Evolutionary conservation across 2,797 vertebrate genomes (phyloP).

Genomic region (Urosaurus nigricauda): DNA sequence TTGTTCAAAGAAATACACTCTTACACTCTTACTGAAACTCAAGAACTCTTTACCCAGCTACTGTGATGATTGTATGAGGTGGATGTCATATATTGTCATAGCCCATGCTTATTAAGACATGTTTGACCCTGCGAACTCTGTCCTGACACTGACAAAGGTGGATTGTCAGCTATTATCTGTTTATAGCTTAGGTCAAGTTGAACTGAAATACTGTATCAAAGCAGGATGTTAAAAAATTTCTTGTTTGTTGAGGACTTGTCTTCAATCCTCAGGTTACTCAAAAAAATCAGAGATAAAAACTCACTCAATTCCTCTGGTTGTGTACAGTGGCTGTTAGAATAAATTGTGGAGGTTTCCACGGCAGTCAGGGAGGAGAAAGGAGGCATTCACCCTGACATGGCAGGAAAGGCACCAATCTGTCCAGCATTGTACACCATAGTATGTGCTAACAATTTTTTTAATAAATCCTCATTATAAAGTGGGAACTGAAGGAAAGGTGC

Average conservation of each 20-base stretch:
- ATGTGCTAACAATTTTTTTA: neutral
- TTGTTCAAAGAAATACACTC: neutral
- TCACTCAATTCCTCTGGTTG: neutral
- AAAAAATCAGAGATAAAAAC: neutral
- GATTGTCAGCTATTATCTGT: neutral
- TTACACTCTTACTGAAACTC: neutral
- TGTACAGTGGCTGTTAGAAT: neutral
- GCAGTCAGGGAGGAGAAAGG: too few species aligned
- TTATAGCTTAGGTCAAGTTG: neutral
- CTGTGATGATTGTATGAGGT: neutral
- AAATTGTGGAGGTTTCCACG: neutral
- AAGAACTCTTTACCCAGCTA: neutral
- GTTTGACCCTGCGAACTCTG: neutral
- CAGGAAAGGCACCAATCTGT: too few species aligned
- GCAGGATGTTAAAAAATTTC: neutral
- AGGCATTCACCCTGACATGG: too few species aligned
- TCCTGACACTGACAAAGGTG: neutral
- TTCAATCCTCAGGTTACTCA: neutral
- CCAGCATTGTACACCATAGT: too few species aligned
- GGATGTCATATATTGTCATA: neutral
- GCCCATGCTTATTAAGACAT: neutral
- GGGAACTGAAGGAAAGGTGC: neutral
- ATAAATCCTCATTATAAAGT: neutral
- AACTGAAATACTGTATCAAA: neutral
- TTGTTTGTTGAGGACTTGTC: neutral